A percentile compares a stretch with the other conserved stretches of the same genome.
phyloP scores from a whole-genome alignment of 2,888 invertebrate species.

The Megalurothrips usitatus region DNA sequence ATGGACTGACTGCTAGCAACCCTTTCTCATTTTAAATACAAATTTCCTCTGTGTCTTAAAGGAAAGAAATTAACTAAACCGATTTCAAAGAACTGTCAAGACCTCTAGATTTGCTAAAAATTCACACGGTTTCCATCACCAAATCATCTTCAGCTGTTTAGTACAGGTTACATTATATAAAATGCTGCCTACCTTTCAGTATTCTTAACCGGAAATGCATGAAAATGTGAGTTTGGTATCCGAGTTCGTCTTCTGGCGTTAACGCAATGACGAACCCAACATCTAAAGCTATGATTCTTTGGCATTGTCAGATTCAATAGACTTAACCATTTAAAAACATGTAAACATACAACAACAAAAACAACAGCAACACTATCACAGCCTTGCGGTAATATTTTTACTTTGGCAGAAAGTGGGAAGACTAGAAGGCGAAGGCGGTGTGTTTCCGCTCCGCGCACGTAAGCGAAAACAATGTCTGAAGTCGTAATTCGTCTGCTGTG shows the following conservation, averaged over 20 bases:
- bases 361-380: background rate
- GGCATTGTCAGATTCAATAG: background rate
- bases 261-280: background rate
- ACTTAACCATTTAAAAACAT: background rate
- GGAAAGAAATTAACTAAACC: too few relatives aligned
- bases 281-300: background rate
- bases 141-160: too few relatives aligned
- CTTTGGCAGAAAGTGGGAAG: too few relatives aligned
- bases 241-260: background rate
- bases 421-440: too few relatives aligned
- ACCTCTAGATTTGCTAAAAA: background rate
- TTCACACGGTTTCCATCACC: too few relatives aligned
- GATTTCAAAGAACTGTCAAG: background rate
- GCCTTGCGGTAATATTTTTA: background rate
- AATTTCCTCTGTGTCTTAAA: too few relatives aligned
- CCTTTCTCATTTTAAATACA: too few relatives aligned
- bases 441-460: background rate
- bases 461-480: constrained; percentile 20
- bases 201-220: constrained; percentile 2
- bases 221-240: background rate
- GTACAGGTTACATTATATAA: too few relatives aligned
- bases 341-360: constrained; percentile 3
- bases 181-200: background rate
- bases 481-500: background rate
- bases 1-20: too few relatives aligned